Evolutionary conservation across 2,113 vertebrate genomes (phyloP).

Genomic region (Ancistrus triradiatus): DNA sequence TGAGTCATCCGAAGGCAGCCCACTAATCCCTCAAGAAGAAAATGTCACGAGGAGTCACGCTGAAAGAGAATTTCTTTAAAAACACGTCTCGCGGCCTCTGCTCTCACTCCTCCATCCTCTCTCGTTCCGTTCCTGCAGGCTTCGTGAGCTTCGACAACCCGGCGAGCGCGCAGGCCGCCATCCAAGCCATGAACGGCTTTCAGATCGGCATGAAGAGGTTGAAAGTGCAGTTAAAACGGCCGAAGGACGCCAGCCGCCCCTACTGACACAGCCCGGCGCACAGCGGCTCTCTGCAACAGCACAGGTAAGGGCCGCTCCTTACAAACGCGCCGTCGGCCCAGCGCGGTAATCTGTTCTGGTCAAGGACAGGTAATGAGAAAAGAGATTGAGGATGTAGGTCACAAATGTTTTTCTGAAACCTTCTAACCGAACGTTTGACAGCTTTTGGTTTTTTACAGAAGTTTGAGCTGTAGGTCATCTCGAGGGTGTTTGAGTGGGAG

Average conservation of each 20-base stretch:
- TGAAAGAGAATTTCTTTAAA: not conserved
- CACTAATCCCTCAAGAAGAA: not conserved
- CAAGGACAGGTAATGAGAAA: conserved; percentile 7
- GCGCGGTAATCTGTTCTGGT: not conserved
- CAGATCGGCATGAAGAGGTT: conserved; percentile 98
- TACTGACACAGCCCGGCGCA: conserved; percentile 80
- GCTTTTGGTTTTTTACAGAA: not conserved
- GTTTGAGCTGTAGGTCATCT: not conserved
- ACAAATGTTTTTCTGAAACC: not conserved
- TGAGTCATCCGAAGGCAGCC: not conserved
- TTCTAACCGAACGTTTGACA: not conserved
- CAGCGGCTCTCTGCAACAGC: conserved; percentile 64
- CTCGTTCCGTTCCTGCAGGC: conserved; percentile 63
- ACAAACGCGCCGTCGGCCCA: not conserved
- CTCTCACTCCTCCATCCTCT: not conserved
- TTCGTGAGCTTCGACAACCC: conserved; percentile 99
- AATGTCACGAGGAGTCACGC: not conserved
- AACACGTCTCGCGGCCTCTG: not conserved
- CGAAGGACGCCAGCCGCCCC: conserved; percentile 92
- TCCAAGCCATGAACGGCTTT: conserved; percentile 99
- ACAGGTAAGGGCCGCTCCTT: conserved; percentile 67
- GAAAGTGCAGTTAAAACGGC: conserved; percentile 97
- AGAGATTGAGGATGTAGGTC: conserved; percentile 3
- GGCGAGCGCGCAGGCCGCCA: conserved; percentile 91
- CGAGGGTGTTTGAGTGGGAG: not conserved